Conservation (phyloP, 1,140 invertebrate species). For the Littorina saxatilis region DNA sequence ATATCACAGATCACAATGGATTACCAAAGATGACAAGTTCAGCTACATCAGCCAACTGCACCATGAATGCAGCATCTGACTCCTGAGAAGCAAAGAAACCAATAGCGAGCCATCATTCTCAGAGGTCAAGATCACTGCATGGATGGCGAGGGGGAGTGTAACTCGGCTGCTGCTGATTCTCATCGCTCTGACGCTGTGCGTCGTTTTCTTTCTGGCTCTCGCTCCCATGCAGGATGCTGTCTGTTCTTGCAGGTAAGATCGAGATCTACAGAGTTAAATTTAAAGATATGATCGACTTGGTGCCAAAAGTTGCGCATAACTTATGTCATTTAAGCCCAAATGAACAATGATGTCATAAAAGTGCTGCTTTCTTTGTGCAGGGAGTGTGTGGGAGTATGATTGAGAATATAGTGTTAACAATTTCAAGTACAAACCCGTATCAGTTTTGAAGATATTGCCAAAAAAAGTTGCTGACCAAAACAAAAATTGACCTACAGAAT, state of each 20-base stretch:
- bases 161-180: slow-evolving; percentile 25
- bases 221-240: slow-evolving; percentile 38
- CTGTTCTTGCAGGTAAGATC: slow-evolving; percentile 8
- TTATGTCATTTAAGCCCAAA: too few species aligned
- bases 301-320: too few species aligned
- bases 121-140: slow-evolving; percentile 10
- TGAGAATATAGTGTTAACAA: background rate
- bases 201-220: slow-evolving; percentile 35
- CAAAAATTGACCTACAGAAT: too few species aligned
- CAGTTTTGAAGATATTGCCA: background rate
- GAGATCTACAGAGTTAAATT: background rate
- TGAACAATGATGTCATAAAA: too few species aligned
- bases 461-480: background rate
- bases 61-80: too few species aligned
- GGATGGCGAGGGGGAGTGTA: slow-evolving; percentile 35
- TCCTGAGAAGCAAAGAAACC: too few species aligned
- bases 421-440: background rate
- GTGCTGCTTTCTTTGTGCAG: too few species aligned
- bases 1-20: too few species aligned
- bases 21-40: too few species aligned
- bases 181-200: slow-evolving; percentile 32
- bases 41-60: too few species aligned
- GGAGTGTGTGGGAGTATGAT: too few species aligned
- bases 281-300: background rate
- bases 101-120: too few species aligned